These are phyloP conservation scores for Cheilinus undulatus DNA, from an alignment of 2,113 vertebrate genomes.

Conservation along the genomic window DNA sequence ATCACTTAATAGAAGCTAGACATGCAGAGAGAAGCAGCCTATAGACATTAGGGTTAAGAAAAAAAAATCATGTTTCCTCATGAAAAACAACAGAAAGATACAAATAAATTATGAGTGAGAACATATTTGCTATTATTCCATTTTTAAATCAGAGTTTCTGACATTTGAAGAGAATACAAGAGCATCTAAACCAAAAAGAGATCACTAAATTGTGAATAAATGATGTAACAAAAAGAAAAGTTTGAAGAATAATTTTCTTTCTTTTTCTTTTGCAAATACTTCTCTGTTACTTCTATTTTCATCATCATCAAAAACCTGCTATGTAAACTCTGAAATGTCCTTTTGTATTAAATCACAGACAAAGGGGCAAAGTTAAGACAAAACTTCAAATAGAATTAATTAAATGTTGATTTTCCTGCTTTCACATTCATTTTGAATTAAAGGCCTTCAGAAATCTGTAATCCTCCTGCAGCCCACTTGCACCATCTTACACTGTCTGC, in stretches of 20 bases:
- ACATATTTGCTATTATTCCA: not conserved
- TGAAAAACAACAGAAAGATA: not conserved
- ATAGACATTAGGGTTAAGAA: too few species aligned
- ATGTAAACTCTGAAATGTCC: not conserved
- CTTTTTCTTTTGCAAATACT: not conserved
- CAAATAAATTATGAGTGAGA: not conserved
- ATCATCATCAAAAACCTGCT: not conserved
- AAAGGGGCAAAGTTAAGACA: not conserved
- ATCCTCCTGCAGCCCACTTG: conserved; percentile 12
- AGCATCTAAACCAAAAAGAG: not conserved
- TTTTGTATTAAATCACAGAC: not conserved
- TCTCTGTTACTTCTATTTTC: not conserved
- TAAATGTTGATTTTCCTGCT: not conserved
- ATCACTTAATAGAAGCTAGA: too few species aligned
- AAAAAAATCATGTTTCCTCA: too few species aligned
- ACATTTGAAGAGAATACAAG: not conserved
- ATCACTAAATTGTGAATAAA: not conserved
- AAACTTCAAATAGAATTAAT: not conserved
- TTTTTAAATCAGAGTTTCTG: not conserved
- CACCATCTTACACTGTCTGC: not conserved
- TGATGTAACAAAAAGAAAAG: not conserved
- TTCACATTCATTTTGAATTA: not conserved
- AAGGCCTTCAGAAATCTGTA: not conserved
- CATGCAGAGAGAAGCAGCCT: too few species aligned
- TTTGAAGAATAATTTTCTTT: not conserved